Base-by-base conservation (phyloP, 2,113 vertebrate genomes). In the Trachemys scripta region DNA sequence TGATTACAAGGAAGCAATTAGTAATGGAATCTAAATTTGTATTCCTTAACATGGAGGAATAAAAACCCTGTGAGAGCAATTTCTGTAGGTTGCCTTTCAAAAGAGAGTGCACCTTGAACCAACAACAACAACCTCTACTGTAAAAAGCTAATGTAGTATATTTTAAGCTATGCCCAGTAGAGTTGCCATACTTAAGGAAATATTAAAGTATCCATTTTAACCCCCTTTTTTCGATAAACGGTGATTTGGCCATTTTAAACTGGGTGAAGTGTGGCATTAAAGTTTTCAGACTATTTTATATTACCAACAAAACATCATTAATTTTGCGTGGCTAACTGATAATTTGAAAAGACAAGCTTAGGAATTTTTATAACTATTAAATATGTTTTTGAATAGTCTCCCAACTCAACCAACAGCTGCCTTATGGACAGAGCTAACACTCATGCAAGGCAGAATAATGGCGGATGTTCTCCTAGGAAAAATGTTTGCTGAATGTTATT, bases 1-100 rank as follows among this genome's bases (percentile, higher is more conserved):
- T 97, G 89, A 97, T 97, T 97, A 96, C 27, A 94, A 95, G 78
- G 62, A 97, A 97, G 72, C 85, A 97, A 97, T 97, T 97, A 96
- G 80, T 93, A 97, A 94, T 85, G 84, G 62, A 96, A 95, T 92
- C 72, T 96, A 97, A 96, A 97, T 90, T 96, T 95, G 49, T 84
- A 89, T 96, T 97, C 79, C 72, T 96, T 76, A 50, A 95, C 78
- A 85, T 82, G 27, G 86, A 97, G 49, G 96, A 97, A 96, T 93
- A 78, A 97, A 98, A 89, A 45, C 12, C 90, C 83, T 65, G 20
- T 31, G 85, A 96, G 85, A 90, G n/a, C 56, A 85, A 93, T 95
- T 93, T 93, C 29, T 95, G 49, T 85, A 49, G 50, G 10, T 7
- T 90, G 5, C 12, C 57, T 97, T 96, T 95, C 89, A 89, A 84